Base-by-base conservation (phyloP, 2,888 invertebrate genomes). In the Eugnorisma glareosa region DNA sequence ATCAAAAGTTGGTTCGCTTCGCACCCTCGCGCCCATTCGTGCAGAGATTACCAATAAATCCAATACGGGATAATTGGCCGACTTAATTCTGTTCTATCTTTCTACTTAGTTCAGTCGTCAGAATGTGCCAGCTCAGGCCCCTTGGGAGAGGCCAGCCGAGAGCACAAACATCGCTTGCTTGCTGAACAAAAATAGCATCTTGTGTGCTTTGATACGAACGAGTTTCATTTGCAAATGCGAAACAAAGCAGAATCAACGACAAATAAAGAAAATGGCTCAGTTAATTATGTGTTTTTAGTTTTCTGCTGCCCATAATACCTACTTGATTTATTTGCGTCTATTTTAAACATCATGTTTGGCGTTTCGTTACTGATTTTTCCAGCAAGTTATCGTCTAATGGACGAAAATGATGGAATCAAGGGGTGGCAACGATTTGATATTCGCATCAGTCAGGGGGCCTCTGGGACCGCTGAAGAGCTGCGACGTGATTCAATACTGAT, bases 1-100 rank as follows among this genome's bases (percentile, higher is more conserved):
- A 96, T 96, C 96, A 96, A 96, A 96, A 96, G 94, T 96, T 96
- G 94, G 96, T 95, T 94, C 94, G 93, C 91, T 94, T 96, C 96
- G 95, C 96, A 96, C 96, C 96, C 96, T 96, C 96, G 95, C 96
- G 96, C 95, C 95, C 94, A 95, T 96, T 96, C 96, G 96, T 96
- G 96, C 96, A 96, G 94, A 96, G 96, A 96, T 96, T 96, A 96
- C 96, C 96, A 96, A 96, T 96, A 96, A 96, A 96, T 96, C 96
- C 96, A 96, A 96, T 96, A 96, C 96, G 96, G 96, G 96, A 96
- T 96, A 96, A 96, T 96, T 96, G 96, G 96, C 95, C 95, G 95
- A 96, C 96, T 96, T 96, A 96, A 96, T 96, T 96, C 96, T 96
- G 95, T 96, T 95, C 96, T 96, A 96, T 96, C 96, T 96, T 96